A percentile compares a stretch with the other conserved stretches of the same genome.
Evolutionary conservation across 2,888 invertebrate genomes (phyloP).

Genomic region (Oscheius myriophilus): DNA sequence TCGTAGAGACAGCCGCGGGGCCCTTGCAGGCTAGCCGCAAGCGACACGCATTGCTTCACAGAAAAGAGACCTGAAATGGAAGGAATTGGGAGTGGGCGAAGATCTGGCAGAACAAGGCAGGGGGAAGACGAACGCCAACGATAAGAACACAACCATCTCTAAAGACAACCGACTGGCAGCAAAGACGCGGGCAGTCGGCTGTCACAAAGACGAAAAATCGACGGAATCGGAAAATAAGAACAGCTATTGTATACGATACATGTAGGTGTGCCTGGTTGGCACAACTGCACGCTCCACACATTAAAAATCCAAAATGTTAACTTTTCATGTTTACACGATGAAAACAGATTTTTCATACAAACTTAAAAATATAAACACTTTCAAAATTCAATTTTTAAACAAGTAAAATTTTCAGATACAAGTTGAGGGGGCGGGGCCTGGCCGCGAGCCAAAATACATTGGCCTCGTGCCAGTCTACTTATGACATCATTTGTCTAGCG

Average conservation of each 20-base stretch:
- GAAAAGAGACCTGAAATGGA: conserved; percentile 20
- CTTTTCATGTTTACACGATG: too few relatives aligned
- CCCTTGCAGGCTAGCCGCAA: conserved; percentile 15
- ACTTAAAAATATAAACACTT: neutral
- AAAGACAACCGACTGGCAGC: neutral
- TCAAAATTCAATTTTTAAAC: neutral
- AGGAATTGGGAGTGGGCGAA: neutral
- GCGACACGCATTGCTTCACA: conserved; percentile 20
- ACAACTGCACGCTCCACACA: too few relatives aligned
- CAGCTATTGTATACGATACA: too few relatives aligned
- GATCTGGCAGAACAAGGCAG: neutral
- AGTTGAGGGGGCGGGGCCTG: conserved; percentile 3
- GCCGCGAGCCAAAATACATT: neutral
- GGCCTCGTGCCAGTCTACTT: conserved; percentile 19
- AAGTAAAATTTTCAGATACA: conserved; percentile 6
- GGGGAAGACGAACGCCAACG: neutral
- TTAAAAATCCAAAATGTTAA: too few relatives aligned
- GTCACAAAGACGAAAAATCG: neutral
- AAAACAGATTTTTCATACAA: too few relatives aligned
- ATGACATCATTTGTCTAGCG: neutral
- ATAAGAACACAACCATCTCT: neutral
- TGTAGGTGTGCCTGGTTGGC: too few relatives aligned
- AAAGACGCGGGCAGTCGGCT: neutral
- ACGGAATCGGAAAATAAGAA: too few relatives aligned
- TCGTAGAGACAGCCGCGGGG: neutral